These are phyloP conservation scores for Cherax destructor DNA, from an alignment of 1,140 invertebrate genomes.

Conservation along the genomic window DNA sequence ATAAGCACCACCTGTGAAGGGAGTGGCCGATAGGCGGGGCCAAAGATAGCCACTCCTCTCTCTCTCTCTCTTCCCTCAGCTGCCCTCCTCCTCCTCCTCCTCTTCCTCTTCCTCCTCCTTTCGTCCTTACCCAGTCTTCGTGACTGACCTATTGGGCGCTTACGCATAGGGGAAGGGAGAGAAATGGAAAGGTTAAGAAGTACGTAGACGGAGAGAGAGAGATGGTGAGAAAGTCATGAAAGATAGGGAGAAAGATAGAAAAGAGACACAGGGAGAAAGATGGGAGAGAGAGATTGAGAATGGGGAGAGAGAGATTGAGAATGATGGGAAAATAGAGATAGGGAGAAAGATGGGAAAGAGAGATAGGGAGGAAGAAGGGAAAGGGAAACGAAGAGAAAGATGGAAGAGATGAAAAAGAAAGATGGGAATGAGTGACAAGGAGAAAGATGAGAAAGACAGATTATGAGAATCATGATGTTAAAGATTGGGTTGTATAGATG, in stretches of 20 bases:
- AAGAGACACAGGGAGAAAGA: constrained; percentile 3
- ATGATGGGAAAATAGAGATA: neutral
- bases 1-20: neutral
- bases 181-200: neutral
- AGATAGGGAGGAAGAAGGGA: neutral
- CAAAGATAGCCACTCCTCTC: neutral
- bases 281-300: constrained; percentile 11
- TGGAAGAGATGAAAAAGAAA: too few relatives aligned
- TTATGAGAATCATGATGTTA: neutral
- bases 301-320: neutral
- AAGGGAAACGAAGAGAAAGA: neutral
- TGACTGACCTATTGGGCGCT: neutral
- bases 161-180: neutral
- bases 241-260: neutral
- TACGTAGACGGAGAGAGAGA: neutral
- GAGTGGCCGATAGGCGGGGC: neutral
- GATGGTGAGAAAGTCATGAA: neutral
- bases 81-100: neutral
- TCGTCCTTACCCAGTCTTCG: neutral
- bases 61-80: neutral
- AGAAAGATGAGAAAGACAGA: neutral
- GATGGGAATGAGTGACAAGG: too few relatives aligned
- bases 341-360: neutral
- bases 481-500: neutral
- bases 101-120: neutral